Percentiles rank a stretch among this genome's conserved stretches.
Evolutionary conservation across 2,113 vertebrate species (phyloP).

Genomic region (Panthera uncia): DNA sequence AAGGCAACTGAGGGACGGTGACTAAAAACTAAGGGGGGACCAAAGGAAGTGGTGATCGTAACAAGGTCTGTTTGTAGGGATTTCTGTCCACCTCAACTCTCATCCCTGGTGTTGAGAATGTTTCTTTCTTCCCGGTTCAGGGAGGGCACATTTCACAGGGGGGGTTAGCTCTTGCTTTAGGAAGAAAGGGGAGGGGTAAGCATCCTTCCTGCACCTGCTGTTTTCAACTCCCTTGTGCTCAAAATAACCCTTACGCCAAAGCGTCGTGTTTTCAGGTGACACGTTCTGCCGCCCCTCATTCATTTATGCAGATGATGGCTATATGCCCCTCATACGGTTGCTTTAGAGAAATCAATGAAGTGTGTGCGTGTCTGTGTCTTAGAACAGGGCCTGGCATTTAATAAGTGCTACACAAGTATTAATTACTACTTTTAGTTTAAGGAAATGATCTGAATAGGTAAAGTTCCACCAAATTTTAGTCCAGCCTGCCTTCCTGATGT

Average conservation of each 20-base stretch:
- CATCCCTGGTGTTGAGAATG: neutral
- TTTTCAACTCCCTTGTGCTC: neutral
- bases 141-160: neutral
- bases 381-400: neutral
- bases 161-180: neutral
- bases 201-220: neutral
- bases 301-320: neutral
- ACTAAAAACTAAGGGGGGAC: neutral
- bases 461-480: neutral
- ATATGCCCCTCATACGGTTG: rapidly evolving
- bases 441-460: neutral
- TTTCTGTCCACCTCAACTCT: neutral
- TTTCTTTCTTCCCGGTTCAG: neutral
- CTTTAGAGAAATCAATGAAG: neutral
- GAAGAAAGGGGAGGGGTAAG: neutral
- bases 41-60: neutral
- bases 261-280: neutral
- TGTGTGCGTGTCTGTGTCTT: neutral
- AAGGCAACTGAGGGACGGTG: neutral
- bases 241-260: neutral
- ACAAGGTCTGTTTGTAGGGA: neutral
- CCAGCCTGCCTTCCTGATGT: neutral
- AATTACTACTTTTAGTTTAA: neutral
- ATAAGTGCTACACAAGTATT: neutral
- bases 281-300: neutral